These are phyloP conservation scores for Phocides pigmalion DNA, from an alignment of 1,140 invertebrate genomes.

Conservation along the genomic window DNA sequence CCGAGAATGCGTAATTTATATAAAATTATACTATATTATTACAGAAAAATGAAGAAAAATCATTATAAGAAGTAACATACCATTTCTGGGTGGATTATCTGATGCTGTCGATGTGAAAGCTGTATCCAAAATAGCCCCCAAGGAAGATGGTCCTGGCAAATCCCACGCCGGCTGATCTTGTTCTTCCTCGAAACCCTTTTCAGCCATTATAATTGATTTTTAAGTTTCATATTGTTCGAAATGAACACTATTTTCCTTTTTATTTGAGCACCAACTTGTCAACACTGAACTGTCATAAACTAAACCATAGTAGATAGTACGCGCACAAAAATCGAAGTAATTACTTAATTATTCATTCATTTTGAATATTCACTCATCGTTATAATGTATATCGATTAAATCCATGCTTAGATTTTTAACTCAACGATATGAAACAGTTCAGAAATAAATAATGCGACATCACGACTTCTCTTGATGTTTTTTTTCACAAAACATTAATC, in stretches of 20 bases:
- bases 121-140: constrained; percentile 78
- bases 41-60: background rate
- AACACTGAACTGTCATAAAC: constrained; percentile 29
- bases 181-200: constrained; percentile 72
- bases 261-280: constrained; percentile 19
- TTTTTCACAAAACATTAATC: background rate
- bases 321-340: background rate
- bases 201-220: constrained; percentile 61
- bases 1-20: background rate
- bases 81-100: constrained; percentile 67
- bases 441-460: constrained; percentile 43
- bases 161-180: constrained; percentile 71
- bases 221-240: constrained; percentile 44
- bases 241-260: constrained; percentile 29
- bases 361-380: constrained; percentile 1
- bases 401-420: constrained; percentile 13
- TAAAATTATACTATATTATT: background rate
- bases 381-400: background rate
- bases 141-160: constrained; percentile 73
- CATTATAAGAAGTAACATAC: constrained; percentile 39
- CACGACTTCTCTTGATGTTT: constrained; percentile 18
- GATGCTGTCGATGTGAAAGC: constrained; percentile 73
- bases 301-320: constrained; percentile 22
- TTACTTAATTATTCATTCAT: background rate
- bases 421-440: constrained; percentile 18